A percentile compares a stretch with the other conserved stretches of the same genome.
phyloP scores from a whole-genome alignment of 2,888 invertebrate genomes.

The Drosophila anceps region DNA sequence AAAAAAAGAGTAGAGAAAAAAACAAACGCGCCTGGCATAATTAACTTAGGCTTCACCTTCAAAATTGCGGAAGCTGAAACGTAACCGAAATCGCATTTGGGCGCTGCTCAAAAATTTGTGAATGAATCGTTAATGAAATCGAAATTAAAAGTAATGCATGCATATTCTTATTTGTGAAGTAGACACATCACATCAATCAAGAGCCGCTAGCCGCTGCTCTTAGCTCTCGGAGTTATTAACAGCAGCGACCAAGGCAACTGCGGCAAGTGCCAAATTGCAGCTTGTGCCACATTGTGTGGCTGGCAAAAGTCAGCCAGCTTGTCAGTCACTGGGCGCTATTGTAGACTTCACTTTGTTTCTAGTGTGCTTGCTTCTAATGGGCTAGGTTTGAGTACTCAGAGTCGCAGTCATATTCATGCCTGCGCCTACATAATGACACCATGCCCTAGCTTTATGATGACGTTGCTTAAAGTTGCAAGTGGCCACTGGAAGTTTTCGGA shows the following conservation, averaged over 20 bases:
- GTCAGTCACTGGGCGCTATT: slow-evolving; percentile 31
- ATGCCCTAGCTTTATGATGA: slow-evolving; percentile 55
- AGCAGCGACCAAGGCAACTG: slow-evolving; percentile 43
- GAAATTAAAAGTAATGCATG: slow-evolving; percentile 30
- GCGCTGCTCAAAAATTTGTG: slow-evolving; percentile 53
- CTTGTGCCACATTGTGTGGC: slow-evolving; percentile 19
- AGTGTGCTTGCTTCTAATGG: slow-evolving; percentile 34
- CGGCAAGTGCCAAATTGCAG: slow-evolving; percentile 45
- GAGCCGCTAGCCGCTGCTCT: not conserved
- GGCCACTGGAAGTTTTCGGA: slow-evolving; percentile 58
- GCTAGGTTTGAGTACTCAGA: slow-evolving; percentile 34
- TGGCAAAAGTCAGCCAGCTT: slow-evolving; percentile 56
- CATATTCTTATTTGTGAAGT: slow-evolving; percentile 10
- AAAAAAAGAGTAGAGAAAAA: not conserved
- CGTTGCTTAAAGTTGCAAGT: slow-evolving; percentile 68
- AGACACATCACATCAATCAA: slow-evolving; percentile 33
- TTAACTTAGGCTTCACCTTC: slow-evolving; percentile 48
- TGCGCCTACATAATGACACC: slow-evolving; percentile 56
- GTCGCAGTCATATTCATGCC: slow-evolving; percentile 19
- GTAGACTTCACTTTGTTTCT: slow-evolving; percentile 6
- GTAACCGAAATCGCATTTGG: slow-evolving; percentile 38
- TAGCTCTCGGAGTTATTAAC: slow-evolving; percentile 51
- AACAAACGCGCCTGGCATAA: slow-evolving; percentile 65
- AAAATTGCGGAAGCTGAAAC: slow-evolving; percentile 64
- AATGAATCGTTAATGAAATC: slow-evolving; percentile 63